A percentile compares a stretch with the other conserved stretches of the same genome.
Conservation (phyloP, 2,797 vertebrate species). For the Falco berigora region DNA sequence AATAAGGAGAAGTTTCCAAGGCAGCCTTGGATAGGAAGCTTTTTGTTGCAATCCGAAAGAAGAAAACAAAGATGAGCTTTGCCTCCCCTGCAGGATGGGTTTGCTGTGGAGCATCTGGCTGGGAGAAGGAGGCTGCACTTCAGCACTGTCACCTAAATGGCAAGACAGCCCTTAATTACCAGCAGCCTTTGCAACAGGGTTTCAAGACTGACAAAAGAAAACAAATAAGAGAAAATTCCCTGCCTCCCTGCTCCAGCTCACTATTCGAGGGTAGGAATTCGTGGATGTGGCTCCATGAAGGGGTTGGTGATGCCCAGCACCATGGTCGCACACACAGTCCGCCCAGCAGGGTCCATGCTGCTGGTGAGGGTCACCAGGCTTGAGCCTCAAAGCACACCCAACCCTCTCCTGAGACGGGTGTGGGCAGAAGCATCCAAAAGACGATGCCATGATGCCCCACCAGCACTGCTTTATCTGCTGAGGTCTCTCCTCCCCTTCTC, state of each 20-base stretch:
- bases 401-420: accelerated
- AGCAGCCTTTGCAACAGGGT: not conserved
- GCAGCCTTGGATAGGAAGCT: not conserved
- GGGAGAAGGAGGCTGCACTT: not conserved
- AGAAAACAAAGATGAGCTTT: not conserved
- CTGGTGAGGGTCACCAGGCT: not conserved
- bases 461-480: not conserved
- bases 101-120: not conserved
- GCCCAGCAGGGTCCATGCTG: not conserved
- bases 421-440: not conserved
- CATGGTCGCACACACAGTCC: not conserved
- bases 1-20: slow-evolving; percentile 7
- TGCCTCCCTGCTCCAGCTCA: not conserved
- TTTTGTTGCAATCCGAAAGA: not conserved
- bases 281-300: not conserved
- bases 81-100: not conserved
- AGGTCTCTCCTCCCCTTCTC: not conserved
- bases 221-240: not conserved
- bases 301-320: not conserved
- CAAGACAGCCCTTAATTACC: not conserved
- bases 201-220: not conserved
- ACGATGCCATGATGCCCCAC: accelerated
- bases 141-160: not conserved
- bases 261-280: not conserved
- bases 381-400: not conserved